phyloP scores from a whole-genome alignment of 1,140 invertebrate genomes.

The Hypsibius dujardini region DNA sequence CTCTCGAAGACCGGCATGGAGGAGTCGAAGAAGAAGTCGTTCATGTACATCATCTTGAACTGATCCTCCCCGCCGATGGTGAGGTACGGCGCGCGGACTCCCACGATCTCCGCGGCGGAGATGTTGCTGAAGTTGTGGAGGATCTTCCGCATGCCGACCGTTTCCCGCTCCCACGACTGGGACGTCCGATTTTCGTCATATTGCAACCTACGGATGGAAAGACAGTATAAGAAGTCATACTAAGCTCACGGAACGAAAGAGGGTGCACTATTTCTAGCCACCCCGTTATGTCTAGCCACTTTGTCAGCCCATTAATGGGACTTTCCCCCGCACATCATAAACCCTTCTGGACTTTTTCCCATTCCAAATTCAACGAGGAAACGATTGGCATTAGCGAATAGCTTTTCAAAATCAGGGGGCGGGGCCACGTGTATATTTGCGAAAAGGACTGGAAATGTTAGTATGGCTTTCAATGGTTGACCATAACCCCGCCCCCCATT shows the following conservation, averaged over 20 bases:
- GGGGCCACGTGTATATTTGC: too few species aligned
- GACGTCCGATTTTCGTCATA: neutral
- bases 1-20: conserved; percentile 79
- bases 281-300: too few species aligned
- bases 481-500: too few species aligned
- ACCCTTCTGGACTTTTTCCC: too few species aligned
- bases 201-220: neutral
- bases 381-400: too few species aligned
- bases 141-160: conserved; percentile 83
- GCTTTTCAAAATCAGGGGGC: too few species aligned
- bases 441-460: too few species aligned
- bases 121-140: conserved; percentile 78
- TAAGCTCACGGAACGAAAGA: neutral
- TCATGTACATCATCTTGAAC: conserved; percentile 93
- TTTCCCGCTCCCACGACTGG: conserved; percentile 66
- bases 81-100: conserved; percentile 75
- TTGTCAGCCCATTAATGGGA: too few species aligned
- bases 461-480: too few species aligned
- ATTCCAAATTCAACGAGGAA: too few species aligned
- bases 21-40: conserved; percentile 84
- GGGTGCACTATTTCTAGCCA: too few species aligned
- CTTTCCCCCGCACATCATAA: too few species aligned
- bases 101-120: conserved; percentile 80
- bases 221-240: conserved; percentile 1
- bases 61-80: conserved; percentile 85